These are phyloP conservation scores for Physocephala rufipes DNA, from an alignment of 2,888 invertebrate genomes.

Conservation along the genomic window DNA sequence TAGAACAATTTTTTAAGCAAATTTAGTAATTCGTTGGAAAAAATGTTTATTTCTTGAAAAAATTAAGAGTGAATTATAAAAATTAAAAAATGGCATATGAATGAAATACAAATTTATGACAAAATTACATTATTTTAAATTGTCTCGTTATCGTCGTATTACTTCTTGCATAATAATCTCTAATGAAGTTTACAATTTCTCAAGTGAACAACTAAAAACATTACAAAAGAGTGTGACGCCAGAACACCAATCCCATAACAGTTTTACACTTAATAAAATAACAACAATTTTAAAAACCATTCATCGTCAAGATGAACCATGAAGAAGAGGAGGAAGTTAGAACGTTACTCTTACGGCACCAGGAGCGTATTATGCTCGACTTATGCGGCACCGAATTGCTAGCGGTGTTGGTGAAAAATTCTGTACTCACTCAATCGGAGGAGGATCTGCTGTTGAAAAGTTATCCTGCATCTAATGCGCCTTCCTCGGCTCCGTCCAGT, in stretches of 20 bases:
- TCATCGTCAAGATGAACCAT: slow-evolving; percentile 56
- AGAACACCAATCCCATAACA: neutral
- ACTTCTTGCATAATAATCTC: too few relatives aligned
- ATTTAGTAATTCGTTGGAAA: slow-evolving; percentile 4
- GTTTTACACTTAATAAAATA: neutral
- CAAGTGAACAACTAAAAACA: neutral
- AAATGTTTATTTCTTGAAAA: neutral
- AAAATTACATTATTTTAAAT: slow-evolving; percentile 6
- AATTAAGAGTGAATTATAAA: neutral
- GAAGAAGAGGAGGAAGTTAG: slow-evolving; percentile 68
- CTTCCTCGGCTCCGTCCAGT: slow-evolving; percentile 54
- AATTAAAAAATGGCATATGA: neutral
- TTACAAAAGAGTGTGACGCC: neutral
- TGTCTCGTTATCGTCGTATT: neutral
- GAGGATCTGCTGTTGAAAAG: slow-evolving; percentile 67
- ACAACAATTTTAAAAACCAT: slow-evolving; percentile 7
- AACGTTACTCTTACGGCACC: slow-evolving; percentile 72
- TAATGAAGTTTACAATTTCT: neutral
- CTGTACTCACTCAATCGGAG: slow-evolving; percentile 72
- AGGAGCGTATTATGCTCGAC: slow-evolving; percentile 72
- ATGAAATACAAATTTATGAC: neutral
- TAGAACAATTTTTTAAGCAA: neutral
- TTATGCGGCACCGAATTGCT: slow-evolving; percentile 72
- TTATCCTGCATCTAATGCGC: slow-evolving; percentile 46
- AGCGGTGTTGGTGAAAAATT: slow-evolving; percentile 73